phyloP scores from a whole-genome alignment of 1,140 invertebrate species.

The Drosophila leontia region DNA sequence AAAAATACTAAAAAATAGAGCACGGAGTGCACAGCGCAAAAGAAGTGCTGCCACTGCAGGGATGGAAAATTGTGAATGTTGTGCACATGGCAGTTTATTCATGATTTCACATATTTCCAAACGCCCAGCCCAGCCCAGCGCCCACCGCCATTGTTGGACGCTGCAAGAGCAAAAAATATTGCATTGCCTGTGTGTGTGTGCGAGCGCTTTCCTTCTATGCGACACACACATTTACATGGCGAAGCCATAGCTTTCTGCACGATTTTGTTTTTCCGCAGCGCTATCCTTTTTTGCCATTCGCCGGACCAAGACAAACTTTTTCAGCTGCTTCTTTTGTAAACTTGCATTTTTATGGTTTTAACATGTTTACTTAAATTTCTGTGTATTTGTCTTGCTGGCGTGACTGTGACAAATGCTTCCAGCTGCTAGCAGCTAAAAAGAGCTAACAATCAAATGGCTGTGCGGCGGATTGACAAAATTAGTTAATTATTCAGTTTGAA shows the following conservation, averaged over 20 bases:
- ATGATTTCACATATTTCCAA: constrained; percentile 80
- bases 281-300: constrained; percentile 39
- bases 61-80: constrained; percentile 67
- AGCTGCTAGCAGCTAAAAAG: constrained; percentile 7
- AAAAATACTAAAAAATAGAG: constrained; percentile 12
- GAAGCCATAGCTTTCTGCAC: constrained; percentile 62
- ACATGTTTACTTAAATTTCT: constrained; percentile 81
- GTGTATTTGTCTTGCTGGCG: constrained; percentile 79
- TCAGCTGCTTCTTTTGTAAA: constrained; percentile 53
- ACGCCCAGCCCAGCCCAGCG: constrained; percentile 21
- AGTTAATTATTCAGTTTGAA: background rate
- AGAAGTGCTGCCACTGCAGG: constrained; percentile 35
- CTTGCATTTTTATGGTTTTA: constrained; percentile 79
- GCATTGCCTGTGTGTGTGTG: constrained; percentile 39
- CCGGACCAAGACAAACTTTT: constrained; percentile 42
- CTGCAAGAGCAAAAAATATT: constrained; percentile 69
- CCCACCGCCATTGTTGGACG: constrained; percentile 31
- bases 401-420: constrained; percentile 72
- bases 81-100: constrained; percentile 83
- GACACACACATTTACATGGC: constrained; percentile 30
- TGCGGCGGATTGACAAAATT: constrained; percentile 1
- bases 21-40: background rate
- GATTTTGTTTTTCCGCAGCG: constrained; percentile 60
- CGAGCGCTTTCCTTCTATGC: constrained; percentile 26
- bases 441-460: constrained; percentile 9